phyloP scores from a whole-genome alignment of 2,888 invertebrate species.

The Drosophila greeni region DNA sequence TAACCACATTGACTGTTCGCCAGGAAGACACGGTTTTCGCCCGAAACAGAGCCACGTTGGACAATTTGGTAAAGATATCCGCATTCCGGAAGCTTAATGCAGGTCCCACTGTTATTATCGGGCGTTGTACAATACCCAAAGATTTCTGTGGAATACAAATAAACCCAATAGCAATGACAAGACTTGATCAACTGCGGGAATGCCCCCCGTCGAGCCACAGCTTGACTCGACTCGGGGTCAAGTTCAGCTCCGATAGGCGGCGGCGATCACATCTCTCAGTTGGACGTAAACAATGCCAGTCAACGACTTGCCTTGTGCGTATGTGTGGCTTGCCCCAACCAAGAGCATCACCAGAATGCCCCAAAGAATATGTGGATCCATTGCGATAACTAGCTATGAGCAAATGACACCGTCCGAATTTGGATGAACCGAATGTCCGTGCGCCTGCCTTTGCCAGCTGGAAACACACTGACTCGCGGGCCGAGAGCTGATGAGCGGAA shows the following conservation, averaged over 20 bases:
- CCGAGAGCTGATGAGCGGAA: slow-evolving; percentile 33
- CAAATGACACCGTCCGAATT: neutral
- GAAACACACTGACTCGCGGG: slow-evolving; percentile 49
- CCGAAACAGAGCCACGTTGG: slow-evolving; percentile 37
- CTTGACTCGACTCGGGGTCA: slow-evolving; percentile 40
- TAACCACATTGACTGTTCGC: slow-evolving; percentile 85
- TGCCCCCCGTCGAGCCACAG: slow-evolving; percentile 15
- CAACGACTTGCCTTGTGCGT: slow-evolving; percentile 31
- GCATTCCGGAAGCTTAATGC: slow-evolving; percentile 64
- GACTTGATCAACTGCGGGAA: slow-evolving; percentile 2
- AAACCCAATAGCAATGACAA: slow-evolving; percentile 1
- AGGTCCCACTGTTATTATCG: slow-evolving; percentile 54
- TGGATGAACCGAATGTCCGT: slow-evolving; percentile 14
- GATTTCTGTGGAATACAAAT: slow-evolving; percentile 43
- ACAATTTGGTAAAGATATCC: slow-evolving; percentile 60
- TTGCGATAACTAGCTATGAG: slow-evolving; percentile 5
- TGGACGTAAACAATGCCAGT: neutral
- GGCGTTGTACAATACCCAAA: slow-evolving; percentile 71
- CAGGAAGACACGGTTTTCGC: slow-evolving; percentile 77
- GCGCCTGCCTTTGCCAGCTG: slow-evolving; percentile 34
- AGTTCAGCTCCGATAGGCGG: slow-evolving; percentile 63
- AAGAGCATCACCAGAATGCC: slow-evolving; percentile 14
- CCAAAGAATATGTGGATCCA: slow-evolving; percentile 17
- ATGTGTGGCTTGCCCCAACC: neutral
- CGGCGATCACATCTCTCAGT: slow-evolving; percentile 29